phyloP scores from a whole-genome alignment of 2,888 invertebrate genomes.

The Heteromurus nitidus region DNA sequence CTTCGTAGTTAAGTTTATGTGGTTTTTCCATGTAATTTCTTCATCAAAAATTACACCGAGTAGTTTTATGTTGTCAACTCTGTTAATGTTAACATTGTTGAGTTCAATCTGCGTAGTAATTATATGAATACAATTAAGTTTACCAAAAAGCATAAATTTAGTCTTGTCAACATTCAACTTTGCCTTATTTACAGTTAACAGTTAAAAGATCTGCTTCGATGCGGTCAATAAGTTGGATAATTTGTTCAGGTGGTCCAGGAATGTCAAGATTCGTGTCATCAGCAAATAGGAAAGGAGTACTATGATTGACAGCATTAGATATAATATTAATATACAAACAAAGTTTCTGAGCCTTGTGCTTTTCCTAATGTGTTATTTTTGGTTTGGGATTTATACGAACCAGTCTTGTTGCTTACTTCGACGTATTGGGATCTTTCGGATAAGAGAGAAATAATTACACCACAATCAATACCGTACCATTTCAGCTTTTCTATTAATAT shows the following conservation, averaged over 20 bases:
- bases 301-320: not conserved
- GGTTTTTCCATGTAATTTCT: not conserved
- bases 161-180: constrained; percentile 11
- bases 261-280: not conserved
- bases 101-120: not conserved
- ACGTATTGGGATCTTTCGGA: not conserved
- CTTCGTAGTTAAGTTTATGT: not conserved
- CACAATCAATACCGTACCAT: constrained; percentile 37
- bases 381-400: not conserved
- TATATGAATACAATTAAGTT: not conserved
- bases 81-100: not conserved
- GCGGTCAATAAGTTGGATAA: not conserved
- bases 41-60: constrained; percentile 26
- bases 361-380: not conserved
- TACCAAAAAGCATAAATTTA: constrained; percentile 6
- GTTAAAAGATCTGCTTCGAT: too few relatives aligned
- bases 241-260: not conserved
- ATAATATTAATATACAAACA: constrained; percentile 21
- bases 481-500: constrained; percentile 31
- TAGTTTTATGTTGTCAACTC: constrained; percentile 1
- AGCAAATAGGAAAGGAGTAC: not conserved
- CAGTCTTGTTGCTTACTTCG: not conserved
- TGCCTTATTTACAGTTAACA: not conserved
- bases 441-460: not conserved
- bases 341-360: not conserved